These are phyloP conservation scores for Chloebia gouldiae DNA, from an alignment of 2,113 vertebrate species.

Conservation along the genomic window DNA sequence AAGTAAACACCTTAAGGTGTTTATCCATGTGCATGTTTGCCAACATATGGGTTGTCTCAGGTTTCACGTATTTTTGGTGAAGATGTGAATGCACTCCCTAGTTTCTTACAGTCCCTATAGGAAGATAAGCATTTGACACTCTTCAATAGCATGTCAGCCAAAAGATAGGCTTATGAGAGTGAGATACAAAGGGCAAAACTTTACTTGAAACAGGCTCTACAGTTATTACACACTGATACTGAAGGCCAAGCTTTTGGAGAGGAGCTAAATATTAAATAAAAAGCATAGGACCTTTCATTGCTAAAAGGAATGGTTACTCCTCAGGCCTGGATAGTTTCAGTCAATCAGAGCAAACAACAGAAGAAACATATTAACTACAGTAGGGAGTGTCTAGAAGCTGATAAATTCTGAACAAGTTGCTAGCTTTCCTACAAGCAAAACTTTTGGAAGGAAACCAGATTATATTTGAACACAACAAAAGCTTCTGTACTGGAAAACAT, in stretches of 20 bases:
- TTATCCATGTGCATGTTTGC: background rate
- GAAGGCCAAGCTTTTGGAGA: constrained; percentile 6
- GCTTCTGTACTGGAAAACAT: background rate
- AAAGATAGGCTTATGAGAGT: background rate
- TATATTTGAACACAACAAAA: background rate
- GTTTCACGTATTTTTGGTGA: background rate
- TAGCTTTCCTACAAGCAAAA: background rate
- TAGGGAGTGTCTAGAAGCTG: background rate
- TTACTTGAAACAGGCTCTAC: background rate
- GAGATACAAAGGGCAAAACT: background rate
- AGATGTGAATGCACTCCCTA: background rate
- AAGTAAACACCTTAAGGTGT: background rate
- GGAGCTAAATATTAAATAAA: background rate
- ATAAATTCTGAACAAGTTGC: background rate
- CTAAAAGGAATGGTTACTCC: background rate
- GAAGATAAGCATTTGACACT: background rate
- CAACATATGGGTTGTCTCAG: background rate
- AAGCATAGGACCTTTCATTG: background rate
- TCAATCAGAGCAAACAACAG: background rate
- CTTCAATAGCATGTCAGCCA: background rate
- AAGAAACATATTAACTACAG: background rate
- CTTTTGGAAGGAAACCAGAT: background rate
- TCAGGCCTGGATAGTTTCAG: background rate
- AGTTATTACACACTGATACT: background rate
- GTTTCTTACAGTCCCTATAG: background rate